phyloP scores from a whole-genome alignment of 2,113 vertebrate genomes.

The Cyphomyrus discorhynchus region DNA sequence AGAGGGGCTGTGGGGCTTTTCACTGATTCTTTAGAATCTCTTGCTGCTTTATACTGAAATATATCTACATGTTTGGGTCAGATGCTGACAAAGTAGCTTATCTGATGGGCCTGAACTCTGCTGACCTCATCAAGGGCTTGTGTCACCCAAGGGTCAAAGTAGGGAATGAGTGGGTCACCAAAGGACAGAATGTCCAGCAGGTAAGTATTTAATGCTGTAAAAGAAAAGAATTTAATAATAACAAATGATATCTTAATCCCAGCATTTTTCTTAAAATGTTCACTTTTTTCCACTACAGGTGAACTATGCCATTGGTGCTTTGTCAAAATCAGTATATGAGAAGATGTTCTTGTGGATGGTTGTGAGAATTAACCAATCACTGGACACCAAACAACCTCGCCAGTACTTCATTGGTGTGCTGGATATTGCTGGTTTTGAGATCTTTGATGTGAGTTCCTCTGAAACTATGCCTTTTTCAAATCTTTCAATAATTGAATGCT shows the following conservation, averaged over 20 bases:
- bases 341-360: slow-evolving; percentile 72
- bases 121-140: slow-evolving; percentile 15
- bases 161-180: not conserved
- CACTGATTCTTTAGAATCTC: not conserved
- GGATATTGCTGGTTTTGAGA: slow-evolving; percentile 51
- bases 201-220: slow-evolving; percentile 33
- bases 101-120: not conserved
- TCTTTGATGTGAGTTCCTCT: slow-evolving; percentile 23
- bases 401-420: slow-evolving; percentile 67
- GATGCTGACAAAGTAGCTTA: slow-evolving; percentile 14
- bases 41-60: not conserved
- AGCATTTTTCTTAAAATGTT: not conserved
- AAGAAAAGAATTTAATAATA: not conserved
- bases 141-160: not conserved
- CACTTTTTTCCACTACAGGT: slow-evolving; percentile 13
- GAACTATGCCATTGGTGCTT: slow-evolving; percentile 37
- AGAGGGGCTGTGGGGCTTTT: not conserved
- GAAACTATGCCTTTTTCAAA: not conserved
- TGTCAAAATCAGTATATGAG: slow-evolving; percentile 67
- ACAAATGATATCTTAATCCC: not conserved
- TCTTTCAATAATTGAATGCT: not conserved
- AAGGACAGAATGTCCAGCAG: slow-evolving; percentile 64
- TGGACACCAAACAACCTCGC: slow-evolving; percentile 61
- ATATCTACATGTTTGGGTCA: not conserved
- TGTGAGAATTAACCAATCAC: slow-evolving; percentile 60